Conservation (phyloP, 2,113 vertebrate species). For the Jaculus jaculus region DNA sequence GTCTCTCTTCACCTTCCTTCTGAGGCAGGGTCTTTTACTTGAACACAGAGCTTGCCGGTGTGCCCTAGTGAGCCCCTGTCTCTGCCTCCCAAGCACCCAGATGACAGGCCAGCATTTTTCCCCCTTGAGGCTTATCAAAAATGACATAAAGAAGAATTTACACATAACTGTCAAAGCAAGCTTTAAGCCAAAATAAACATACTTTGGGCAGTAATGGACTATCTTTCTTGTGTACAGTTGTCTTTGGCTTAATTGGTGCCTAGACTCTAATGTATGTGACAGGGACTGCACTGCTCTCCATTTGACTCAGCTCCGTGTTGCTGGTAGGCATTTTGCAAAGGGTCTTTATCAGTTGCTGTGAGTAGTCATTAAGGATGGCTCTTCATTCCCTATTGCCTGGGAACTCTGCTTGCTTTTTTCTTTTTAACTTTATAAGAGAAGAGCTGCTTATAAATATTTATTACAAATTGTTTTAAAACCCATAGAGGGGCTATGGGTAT, state of each 20-base stretch:
- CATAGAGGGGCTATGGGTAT: not conserved
- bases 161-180: not conserved
- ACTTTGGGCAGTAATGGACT: not conserved
- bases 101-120: not conserved
- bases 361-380: not conserved
- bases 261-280: not conserved
- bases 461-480: constrained; percentile 7
- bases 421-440: not conserved
- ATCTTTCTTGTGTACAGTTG: not conserved
- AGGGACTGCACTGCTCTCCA: not conserved
- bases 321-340: not conserved
- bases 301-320: not conserved
- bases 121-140: not conserved
- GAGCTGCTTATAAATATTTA: not conserved
- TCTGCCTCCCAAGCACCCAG: no score
- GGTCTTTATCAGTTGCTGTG: not conserved
- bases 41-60: no score
- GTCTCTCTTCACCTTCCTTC: no score
- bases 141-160: constrained; percentile 21
- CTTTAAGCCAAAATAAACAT: constrained; percentile 20
- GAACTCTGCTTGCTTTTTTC: not conserved
- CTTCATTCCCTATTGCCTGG: not conserved
- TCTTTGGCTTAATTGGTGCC: not conserved
- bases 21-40: no score
- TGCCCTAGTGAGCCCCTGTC: no score